phyloP scores from a whole-genome alignment of 1,140 invertebrate genomes.

The Dendroctonus ponderosae region DNA sequence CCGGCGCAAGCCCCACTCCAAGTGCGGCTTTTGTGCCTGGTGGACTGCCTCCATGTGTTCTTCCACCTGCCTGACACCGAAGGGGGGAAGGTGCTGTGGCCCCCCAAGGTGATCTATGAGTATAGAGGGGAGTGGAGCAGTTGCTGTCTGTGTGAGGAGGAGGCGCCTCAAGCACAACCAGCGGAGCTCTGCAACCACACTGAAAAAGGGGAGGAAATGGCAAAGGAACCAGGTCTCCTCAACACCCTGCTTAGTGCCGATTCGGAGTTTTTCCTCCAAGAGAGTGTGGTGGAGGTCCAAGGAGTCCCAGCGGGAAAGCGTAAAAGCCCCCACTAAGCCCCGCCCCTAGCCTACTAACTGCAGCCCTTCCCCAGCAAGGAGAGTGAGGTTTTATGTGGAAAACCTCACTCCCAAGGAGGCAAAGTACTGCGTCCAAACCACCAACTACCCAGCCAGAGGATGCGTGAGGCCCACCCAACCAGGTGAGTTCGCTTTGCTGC shows the following conservation, averaged over 20 bases:
- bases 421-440: conserved; percentile 24
- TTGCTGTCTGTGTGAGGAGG: conserved; percentile 24
- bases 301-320: conserved; percentile 30
- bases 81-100: conserved; percentile 38
- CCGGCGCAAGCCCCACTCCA: conserved; percentile 28
- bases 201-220: background rate
- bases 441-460: conserved; percentile 32
- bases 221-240: background rate
- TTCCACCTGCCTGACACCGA: conserved; percentile 37
- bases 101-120: conserved; percentile 35
- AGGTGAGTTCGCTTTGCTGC: too few species aligned
- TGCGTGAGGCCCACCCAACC: too few species aligned
- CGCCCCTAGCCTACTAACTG: background rate
- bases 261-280: conserved; percentile 32
- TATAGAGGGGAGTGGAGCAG: conserved; percentile 24
- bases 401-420: conserved; percentile 43
- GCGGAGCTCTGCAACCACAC: background rate
- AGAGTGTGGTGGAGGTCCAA: conserved; percentile 31
- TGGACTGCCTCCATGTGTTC: conserved; percentile 37
- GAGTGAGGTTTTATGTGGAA: conserved; percentile 42
- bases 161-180: too few species aligned
- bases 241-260: conserved; percentile 7
- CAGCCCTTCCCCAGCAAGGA: conserved; percentile 35
- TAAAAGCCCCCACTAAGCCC: conserved; percentile 4
- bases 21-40: conserved; percentile 38